Evolutionary conservation across 2,888 invertebrate genomes (phyloP).

Genomic region (Caenorhabditis sp.): DNA sequence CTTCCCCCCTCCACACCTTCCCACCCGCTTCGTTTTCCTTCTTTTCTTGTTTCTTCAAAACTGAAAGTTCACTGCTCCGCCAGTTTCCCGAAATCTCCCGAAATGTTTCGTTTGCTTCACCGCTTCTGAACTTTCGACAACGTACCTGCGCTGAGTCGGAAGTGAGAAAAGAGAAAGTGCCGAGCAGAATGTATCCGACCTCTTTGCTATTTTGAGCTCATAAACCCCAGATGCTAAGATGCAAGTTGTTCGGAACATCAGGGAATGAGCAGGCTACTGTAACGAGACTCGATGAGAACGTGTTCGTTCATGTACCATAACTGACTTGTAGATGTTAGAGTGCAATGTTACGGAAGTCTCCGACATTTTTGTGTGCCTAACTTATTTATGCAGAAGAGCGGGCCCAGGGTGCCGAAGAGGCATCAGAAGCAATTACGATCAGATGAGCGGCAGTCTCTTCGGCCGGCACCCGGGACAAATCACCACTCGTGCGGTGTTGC

Average conservation of each 20-base stretch:
- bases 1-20: conserved; percentile 26
- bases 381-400: conserved; percentile 34
- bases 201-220: conserved; percentile 30
- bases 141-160: conserved; percentile 30
- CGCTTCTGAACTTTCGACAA: conserved; percentile 58
- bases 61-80: conserved; percentile 36
- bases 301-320: background rate
- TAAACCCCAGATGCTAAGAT: conserved; percentile 9
- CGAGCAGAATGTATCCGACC: conserved; percentile 1
- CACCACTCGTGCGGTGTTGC: conserved; percentile 49
- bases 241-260: background rate
- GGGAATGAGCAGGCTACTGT: background rate
- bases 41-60: conserved; percentile 6
- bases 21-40: conserved; percentile 11
- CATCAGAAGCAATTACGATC: conserved; percentile 68
- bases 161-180: conserved; percentile 23
- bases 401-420: conserved; percentile 15
- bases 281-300: background rate
- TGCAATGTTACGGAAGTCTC: conserved; percentile 4
- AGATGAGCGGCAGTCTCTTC: conserved; percentile 50
- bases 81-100: conserved; percentile 25
- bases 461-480: conserved; percentile 36
- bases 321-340: background rate
- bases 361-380: conserved; percentile 8
- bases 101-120: conserved; percentile 48